Evolutionary conservation across 2,113 vertebrate species (phyloP).

Genomic region (Campylomormyrus numenius): DNA sequence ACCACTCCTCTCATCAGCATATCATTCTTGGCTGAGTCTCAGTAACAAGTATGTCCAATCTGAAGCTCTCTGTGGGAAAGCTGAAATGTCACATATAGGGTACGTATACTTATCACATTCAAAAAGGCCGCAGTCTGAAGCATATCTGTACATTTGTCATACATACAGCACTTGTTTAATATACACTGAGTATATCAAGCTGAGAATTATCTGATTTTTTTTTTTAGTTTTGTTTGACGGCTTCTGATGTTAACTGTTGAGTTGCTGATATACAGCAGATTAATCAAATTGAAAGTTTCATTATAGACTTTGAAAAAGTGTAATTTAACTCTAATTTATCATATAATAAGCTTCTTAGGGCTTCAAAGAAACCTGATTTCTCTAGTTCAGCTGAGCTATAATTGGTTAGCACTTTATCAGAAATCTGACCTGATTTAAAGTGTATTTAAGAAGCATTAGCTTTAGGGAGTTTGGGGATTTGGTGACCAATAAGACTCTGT

Average conservation of each 20-base stretch:
- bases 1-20: not conserved
- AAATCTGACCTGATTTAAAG: not conserved
- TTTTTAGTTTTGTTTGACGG: not conserved
- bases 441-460: not conserved
- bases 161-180: not conserved
- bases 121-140: not conserved
- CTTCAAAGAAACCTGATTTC: not conserved
- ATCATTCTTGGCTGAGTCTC: not conserved
- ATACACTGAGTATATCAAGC: not conserved
- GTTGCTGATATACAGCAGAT: not conserved
- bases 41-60: not conserved
- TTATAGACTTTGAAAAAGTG: not conserved
- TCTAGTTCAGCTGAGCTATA: not conserved
- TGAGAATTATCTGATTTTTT: not conserved
- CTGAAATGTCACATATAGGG: not conserved
- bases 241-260: not conserved
- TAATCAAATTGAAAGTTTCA: not conserved
- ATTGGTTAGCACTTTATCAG: not conserved
- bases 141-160: not conserved
- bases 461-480: not conserved
- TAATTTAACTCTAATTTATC: not conserved
- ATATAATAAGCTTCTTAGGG: not conserved
- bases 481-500: not conserved
- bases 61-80: not conserved
- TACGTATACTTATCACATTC: not conserved